These are phyloP conservation scores for Xestia sexstrigata DNA, from an alignment of 2,888 invertebrate species.

Conservation along the genomic window DNA sequence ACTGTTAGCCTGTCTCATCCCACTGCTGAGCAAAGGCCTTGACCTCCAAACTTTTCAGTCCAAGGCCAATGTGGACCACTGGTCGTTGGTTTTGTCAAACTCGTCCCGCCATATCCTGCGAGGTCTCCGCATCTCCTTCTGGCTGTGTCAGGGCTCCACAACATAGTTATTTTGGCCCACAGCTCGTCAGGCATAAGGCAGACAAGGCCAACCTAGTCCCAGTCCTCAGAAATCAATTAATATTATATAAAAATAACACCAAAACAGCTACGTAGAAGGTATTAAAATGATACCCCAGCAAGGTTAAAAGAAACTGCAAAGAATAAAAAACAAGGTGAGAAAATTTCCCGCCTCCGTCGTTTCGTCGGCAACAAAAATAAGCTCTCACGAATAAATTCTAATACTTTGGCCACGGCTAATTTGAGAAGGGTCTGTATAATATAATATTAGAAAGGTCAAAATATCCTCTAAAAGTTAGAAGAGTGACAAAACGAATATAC, in stretches of 20 bases:
- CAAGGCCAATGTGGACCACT: no score
- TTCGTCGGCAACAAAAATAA: conserved; percentile 39
- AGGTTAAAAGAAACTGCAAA: background rate
- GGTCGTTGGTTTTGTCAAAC: no score
- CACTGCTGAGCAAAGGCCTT: no score
- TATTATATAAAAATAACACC: background rate
- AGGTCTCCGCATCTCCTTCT: no score
- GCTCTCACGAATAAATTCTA: conserved; percentile 34
- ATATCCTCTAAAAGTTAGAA: conserved; percentile 22
- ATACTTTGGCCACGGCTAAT: conserved; percentile 44
- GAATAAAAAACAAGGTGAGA: conserved; percentile 21
- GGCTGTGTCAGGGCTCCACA: no score
- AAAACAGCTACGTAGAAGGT: background rate
- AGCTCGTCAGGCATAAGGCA: no score
- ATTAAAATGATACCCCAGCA: background rate
- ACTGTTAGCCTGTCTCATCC: no score
- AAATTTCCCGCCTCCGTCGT: background rate
- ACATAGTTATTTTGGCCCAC: no score
- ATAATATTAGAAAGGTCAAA: conserved; percentile 37
- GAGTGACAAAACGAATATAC: conserved; percentile 33
- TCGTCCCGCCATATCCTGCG: no score
- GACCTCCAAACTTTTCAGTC: no score
- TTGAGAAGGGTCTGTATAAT: conserved; percentile 54
- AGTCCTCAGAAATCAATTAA: no score
- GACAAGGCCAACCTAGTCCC: no score